phyloP scores from a whole-genome alignment of 2,888 invertebrate genomes.

The Creontiades dilutus region DNA sequence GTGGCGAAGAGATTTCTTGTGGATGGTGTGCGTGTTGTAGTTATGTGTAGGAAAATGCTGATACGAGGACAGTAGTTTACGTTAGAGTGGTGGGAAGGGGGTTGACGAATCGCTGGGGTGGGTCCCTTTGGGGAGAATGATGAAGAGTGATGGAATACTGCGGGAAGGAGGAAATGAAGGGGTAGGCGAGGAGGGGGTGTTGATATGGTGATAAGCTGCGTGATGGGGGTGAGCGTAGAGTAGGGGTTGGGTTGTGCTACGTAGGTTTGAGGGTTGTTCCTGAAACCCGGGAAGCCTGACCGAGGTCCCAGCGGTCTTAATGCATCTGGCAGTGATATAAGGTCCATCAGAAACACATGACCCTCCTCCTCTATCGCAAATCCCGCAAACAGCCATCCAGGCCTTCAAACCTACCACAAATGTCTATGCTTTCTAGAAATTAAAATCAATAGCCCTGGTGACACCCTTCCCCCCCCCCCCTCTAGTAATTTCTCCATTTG shows the following conservation, averaged over 20 bases:
- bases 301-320: slow-evolving; percentile 27
- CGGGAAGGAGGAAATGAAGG: not conserved
- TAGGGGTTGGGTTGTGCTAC: not conserved
- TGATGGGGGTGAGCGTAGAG: not conserved
- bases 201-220: slow-evolving; percentile 30
- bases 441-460: slow-evolving; percentile 14
- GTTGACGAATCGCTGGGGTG: slow-evolving; percentile 5
- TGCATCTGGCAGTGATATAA: slow-evolving; percentile 55
- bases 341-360: slow-evolving; percentile 51
- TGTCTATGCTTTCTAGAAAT: slow-evolving; percentile 17
- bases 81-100: not conserved
- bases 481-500: not conserved
- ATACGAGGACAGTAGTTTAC: not conserved
- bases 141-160: slow-evolving; percentile 2
- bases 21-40: no score
- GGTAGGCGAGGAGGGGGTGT: no score
- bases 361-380: not conserved
- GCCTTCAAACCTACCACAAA: slow-evolving; percentile 36
- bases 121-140: not conserved
- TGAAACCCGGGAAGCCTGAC: not conserved
- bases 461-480: not conserved
- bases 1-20: no score
- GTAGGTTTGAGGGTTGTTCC: slow-evolving; percentile 33
- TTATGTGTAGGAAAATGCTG: not conserved
- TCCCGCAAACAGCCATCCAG: slow-evolving; percentile 15